Base-by-base conservation (phyloP, 1,140 invertebrate species). In the Solenopsis fugax region DNA sequence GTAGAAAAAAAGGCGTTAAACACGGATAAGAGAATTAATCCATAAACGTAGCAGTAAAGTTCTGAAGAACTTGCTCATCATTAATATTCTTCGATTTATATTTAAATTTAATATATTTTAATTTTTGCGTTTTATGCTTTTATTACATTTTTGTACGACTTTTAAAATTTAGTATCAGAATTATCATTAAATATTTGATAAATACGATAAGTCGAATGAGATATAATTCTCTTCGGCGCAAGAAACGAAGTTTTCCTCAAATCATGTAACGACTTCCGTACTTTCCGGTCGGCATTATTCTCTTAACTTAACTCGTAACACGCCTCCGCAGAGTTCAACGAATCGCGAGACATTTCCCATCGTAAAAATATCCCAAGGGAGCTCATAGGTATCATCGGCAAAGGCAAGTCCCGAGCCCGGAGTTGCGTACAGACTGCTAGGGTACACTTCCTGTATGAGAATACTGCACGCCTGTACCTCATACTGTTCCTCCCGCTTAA, bases 321-420 rank as follows among this genome's bases (percentile, higher is more conserved):
- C 71, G 69, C 76, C 88, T 37, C 37, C 67, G 24, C 48, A 56
- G 77, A n/a, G 34, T 82, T 86, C 82, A 67, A 77, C 67, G 84
- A 56, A 80, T 89, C 73, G 64, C 81, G 69, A 60, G 56, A 52
- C 29, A 58, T 58, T 88, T 69, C 65, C 48, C 34, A 52, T n/a
- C 62, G 76, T 48, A 88, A 52, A 86, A 82, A 77, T 86, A 48
- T 45, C 60, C 50, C 48, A 3, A 21, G 60, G 75, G 52, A 71
- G 10, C 50, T 71, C 58, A 37, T 65, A 34, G 56, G 52, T 71
- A 65, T 76, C 62, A 75, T 58, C 58, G 45, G 52, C 41, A 58
- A 88, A 72, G 56, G 41, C 50, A 88, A 76, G 73, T 73, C 77
- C 52, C 52, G 62, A 16, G 29, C 41, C 21, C 21, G 64, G 69